Conservation (phyloP, 2,113 vertebrate species). For the Rhipidura dahli region DNA sequence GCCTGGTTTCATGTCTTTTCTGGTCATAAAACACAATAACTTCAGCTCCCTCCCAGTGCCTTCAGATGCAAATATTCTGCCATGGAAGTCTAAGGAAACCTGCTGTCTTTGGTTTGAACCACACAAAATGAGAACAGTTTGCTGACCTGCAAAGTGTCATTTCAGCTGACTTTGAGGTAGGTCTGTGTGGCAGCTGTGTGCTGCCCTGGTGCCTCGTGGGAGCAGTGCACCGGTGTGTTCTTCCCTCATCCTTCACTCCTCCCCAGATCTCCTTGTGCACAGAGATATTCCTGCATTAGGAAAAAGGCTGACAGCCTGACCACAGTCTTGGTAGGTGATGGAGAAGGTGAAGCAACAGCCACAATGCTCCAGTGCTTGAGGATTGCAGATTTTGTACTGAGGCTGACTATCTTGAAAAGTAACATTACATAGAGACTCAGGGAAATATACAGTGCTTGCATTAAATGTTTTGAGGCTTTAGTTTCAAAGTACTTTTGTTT, state of each 20-base stretch:
- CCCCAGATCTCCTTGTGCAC: background rate
- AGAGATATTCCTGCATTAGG: background rate
- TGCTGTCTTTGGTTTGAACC: background rate
- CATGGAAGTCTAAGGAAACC: background rate
- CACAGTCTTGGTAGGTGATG: rapidly evolving
- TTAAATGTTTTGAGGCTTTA: background rate
- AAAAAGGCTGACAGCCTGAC: background rate
- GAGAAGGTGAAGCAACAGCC: background rate
- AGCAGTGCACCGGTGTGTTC: rapidly evolving
- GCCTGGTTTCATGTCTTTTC: background rate
- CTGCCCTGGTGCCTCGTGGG: rapidly evolving
- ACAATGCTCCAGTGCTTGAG: background rate
- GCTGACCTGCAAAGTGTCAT: background rate
- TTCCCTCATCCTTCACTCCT: background rate
- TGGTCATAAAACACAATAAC: background rate
- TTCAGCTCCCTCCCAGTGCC: background rate
- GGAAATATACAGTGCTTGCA: background rate
- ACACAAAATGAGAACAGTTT: background rate
- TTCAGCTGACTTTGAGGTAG: background rate
- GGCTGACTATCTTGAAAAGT: background rate
- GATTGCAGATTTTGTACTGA: background rate
- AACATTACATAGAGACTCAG: background rate
- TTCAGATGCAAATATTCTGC: background rate
- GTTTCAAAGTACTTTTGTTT: background rate
- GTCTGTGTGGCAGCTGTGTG: background rate